Percentiles rank a stretch among this genome's conserved stretches.
These are phyloP conservation scores for Drosophila infuscata DNA, from an alignment of 2,888 invertebrate genomes.

Conservation along the genomic window DNA sequence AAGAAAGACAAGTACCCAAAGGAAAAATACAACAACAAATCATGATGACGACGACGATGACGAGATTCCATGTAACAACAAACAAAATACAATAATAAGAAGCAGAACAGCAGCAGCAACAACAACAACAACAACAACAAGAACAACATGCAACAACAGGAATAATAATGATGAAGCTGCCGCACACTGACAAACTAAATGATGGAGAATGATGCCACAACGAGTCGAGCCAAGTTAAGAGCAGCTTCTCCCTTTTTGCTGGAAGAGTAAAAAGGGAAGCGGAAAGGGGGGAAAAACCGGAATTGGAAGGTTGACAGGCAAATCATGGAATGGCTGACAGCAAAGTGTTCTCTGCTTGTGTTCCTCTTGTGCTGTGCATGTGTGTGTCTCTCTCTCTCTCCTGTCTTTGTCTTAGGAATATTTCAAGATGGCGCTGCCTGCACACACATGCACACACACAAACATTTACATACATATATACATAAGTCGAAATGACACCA, in stretches of 20 bases:
- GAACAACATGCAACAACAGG: slow-evolving; percentile 34
- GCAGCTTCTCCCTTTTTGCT: slow-evolving; percentile 34
- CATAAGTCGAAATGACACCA: slow-evolving; percentile 31
- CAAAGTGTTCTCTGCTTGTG: slow-evolving; percentile 28
- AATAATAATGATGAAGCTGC: slow-evolving; percentile 81
- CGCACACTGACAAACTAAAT: slow-evolving; percentile 81
- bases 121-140: slow-evolving; percentile 36
- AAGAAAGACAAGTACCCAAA: slow-evolving; percentile 83
- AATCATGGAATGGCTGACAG: slow-evolving; percentile 74
- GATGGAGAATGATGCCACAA: slow-evolving; percentile 76
- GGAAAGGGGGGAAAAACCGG: slow-evolving; percentile 16
- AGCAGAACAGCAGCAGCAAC: slow-evolving; percentile 18
- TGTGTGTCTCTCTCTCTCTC: neutral
- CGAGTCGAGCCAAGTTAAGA: slow-evolving; percentile 27
- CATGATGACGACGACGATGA: slow-evolving; percentile 72
- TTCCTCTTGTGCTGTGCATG: slow-evolving; percentile 40
- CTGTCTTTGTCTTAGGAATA: slow-evolving; percentile 50
- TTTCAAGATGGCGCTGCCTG: slow-evolving; percentile 77
- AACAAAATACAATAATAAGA: slow-evolving; percentile 38
- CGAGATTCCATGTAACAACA: slow-evolving; percentile 63
- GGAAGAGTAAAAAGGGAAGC: neutral
- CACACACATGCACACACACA: slow-evolving; percentile 26
- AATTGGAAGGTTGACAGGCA: slow-evolving; percentile 52
- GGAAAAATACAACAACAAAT: slow-evolving; percentile 57
- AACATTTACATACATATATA: neutral